Evolutionary conservation across 2,797 vertebrate genomes (phyloP).

Genomic region (Sebastes ruberrimus): DNA sequence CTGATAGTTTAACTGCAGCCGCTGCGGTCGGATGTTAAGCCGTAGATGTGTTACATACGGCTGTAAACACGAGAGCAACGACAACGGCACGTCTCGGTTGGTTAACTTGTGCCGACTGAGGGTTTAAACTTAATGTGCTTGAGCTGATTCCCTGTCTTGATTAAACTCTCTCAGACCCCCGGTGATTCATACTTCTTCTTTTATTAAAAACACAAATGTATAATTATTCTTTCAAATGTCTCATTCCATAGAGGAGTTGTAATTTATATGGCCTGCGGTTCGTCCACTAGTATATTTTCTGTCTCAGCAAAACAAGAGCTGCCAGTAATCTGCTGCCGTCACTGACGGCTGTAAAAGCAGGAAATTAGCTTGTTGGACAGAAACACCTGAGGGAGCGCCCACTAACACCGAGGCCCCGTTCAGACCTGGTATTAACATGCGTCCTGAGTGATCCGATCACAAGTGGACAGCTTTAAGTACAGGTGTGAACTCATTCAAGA

Average conservation of each 20-base stretch:
- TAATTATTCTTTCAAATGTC: slow-evolving; percentile 15
- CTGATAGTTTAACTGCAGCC: slow-evolving; percentile 47
- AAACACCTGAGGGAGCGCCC: slow-evolving; percentile 41
- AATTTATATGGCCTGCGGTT: slow-evolving; percentile 6
- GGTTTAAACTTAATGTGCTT: slow-evolving; percentile 1
- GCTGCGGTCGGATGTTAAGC: slow-evolving; percentile 45
- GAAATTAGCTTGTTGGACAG: slow-evolving; percentile 2
- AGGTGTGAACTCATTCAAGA: too few species aligned
- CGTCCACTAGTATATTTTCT: not conserved
- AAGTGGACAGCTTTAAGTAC: too few species aligned
- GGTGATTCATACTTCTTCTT: slow-evolving; percentile 7
- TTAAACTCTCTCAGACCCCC: not conserved
- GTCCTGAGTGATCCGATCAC: too few species aligned
- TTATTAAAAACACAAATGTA: slow-evolving; percentile 21
- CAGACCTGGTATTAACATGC: too few species aligned
- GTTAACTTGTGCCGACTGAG: slow-evolving; percentile 6
- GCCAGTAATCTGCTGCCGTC: not conserved
- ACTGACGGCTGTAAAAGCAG: not conserved
- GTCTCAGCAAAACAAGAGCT: slow-evolving; percentile 2
- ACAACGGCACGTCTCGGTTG: not conserved
- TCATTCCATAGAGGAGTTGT: slow-evolving; percentile 6
- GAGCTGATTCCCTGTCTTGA: not conserved
- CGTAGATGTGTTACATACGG: slow-evolving; percentile 30
- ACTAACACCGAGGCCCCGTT: not conserved
- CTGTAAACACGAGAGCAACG: slow-evolving; percentile 21